Evolutionary conservation across 2,888 invertebrate species (phyloP), one percentile per base, ranked within the genome.

Genomic region (Anthrax anthrax): DNA sequence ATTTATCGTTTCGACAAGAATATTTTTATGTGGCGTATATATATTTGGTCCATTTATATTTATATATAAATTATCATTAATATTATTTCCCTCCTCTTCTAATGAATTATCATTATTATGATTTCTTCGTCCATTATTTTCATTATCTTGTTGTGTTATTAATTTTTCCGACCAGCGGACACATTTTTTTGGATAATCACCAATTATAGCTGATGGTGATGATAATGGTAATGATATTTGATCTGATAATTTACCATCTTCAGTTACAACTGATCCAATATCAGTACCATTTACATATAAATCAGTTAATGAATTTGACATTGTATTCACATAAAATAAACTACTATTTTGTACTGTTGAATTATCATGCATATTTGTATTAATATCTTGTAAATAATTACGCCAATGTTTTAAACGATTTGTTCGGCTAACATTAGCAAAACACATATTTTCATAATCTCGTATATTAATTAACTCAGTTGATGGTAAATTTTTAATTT

Each of bases 1-100:
- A 44, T 54, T 54, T 18, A 54, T 54, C n/a, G 54, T 54, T 47
- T 52, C 52, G 14, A 54, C 52, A 16, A 54, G 47, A 42, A 52
- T 51, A 47, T 54, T 54, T 41, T 53, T 53, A 29, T 49, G 43
- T n/a, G 50, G 49, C 29, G 50, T 32, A 37, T 40, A 37, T 42
- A 43, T 47, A 44, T 46, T 43, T 37, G 50, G 41, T n/a, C 47
- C 47, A 10, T 43, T 45, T 46, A 51, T 49, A 36, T 47, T 50
- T 40, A 51, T 50, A 27, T 51, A 51, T 34, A 49, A 42, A 47
- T 51, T 47, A 32, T 50, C 48, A 42, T 43, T 51, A 19, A 47
- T 42, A 32, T 32, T 46, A 36, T n/a, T 29, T 23, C 27, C 12
- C 8, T 50, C 46, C 13, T 44, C 46, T 37, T 50, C 47, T 16